phyloP scores from a whole-genome alignment of 2,888 invertebrate genomes.

The Calliopum simillimum region DNA sequence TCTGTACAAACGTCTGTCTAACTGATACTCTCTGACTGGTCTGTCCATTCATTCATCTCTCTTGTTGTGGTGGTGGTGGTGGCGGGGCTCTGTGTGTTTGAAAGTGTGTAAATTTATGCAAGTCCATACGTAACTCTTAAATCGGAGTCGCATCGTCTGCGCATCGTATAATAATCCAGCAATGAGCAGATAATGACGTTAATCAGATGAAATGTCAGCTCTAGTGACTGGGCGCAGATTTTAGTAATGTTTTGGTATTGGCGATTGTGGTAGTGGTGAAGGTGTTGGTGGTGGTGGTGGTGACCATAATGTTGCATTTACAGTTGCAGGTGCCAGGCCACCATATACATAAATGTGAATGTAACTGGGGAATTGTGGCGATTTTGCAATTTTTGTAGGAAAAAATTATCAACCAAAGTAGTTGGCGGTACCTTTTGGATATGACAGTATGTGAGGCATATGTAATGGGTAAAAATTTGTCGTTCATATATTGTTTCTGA shows the following conservation, averaged over 20 bases:
- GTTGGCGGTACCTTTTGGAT: no score
- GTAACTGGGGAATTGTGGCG: no score
- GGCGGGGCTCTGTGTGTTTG: no score
- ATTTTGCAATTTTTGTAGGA: no score
- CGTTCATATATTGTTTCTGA: no score
- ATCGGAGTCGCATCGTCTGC: conserved; percentile 10
- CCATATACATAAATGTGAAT: no score
- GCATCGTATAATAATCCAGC: neutral
- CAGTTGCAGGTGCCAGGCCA: neutral
- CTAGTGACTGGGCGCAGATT: no score
- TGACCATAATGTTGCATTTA: neutral
- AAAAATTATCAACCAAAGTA: no score
- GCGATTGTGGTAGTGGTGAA: neutral
- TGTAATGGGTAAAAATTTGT: no score
- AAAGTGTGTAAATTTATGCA: conserved; percentile 31
- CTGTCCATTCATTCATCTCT: no score
- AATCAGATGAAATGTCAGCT: conserved; percentile 22
- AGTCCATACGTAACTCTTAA: conserved; percentile 22
- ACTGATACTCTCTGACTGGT: neutral
- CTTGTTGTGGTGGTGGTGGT: neutral
- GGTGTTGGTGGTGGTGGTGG: neutral
- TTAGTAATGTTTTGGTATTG: no score
- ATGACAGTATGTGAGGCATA: no score
- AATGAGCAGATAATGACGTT: conserved; percentile 22
- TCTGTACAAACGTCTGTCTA: conserved; percentile 13